A percentile compares a stretch with the other conserved stretches of the same genome.
Conservation (phyloP, 2,888 invertebrate species). For the Gonocerus acuteangulatus region DNA sequence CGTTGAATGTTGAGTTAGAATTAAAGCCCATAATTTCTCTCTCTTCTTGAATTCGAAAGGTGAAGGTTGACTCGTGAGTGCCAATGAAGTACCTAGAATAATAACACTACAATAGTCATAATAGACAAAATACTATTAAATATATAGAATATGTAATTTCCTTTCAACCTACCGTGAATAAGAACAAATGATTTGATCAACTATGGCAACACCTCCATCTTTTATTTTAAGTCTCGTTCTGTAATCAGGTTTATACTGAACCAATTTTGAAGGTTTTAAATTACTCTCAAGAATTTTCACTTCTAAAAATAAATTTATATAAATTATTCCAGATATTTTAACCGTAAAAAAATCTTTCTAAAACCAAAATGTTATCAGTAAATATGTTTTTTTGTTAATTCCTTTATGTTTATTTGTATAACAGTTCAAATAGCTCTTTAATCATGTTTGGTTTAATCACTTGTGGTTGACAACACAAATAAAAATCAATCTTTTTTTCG, state of each 20-base stretch:
- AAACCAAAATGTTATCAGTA: too few relatives aligned
- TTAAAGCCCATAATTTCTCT: conserved; percentile 87
- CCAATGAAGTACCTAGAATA: conserved; percentile 69
- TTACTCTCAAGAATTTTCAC: conserved; percentile 27
- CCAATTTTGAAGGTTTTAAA: conserved; percentile 40
- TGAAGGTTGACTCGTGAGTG: conserved; percentile 90
- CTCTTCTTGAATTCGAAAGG: conserved; percentile 94
- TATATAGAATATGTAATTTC: neutral
- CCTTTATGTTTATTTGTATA: too few relatives aligned
- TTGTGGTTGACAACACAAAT: too few relatives aligned
- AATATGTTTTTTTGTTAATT: too few relatives aligned
- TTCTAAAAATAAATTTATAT: conserved; percentile 29
- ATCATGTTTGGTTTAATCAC: too few relatives aligned
- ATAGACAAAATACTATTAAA: neutral
- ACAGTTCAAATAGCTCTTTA: too few relatives aligned
- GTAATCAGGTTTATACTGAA: conserved; percentile 39
- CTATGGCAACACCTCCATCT: conserved; percentile 84
- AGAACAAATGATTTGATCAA: conserved; percentile 93
- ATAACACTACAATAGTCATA: neutral
- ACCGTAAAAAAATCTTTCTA: too few relatives aligned
- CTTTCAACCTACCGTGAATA: conserved; percentile 55
- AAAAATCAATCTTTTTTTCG: too few relatives aligned
- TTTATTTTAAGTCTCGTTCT: conserved; percentile 46
- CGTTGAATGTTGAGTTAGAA: conserved; percentile 75
- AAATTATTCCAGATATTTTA: neutral